Evolutionary conservation across 2,888 invertebrate species (phyloP), one percentile per base, ranked within the genome.

Genomic region (Brachypterus glaber): DNA sequence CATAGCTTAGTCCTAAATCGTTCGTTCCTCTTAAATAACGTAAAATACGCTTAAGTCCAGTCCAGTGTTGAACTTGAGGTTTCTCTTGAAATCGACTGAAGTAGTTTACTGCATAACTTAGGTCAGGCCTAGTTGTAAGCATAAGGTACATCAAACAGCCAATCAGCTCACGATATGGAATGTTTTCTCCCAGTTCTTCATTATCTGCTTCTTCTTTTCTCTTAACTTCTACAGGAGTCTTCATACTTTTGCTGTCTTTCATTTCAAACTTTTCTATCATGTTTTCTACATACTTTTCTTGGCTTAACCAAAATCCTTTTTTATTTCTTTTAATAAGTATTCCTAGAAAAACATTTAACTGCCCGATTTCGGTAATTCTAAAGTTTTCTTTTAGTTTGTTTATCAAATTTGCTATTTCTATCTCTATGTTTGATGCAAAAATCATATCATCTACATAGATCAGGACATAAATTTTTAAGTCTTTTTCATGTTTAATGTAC

Each of bases 311-410:
- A 3, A 55, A 13, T 35, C 38, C 45, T 8, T 46, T 30, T 7
- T 40, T 8, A 3, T 18, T 46, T 30, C 44, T 33, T 13, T 39
- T 27, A 29, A 56, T 49, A 5, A 46, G 48, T 4, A 54, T 54
- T 30, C 52, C 52, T 1, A 55, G 40, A 35, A 53, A 55, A 5
- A 31, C 40, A 14, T 44, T 37, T 7, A 45, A 41, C 31, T 47
- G 38, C 3, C 53, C 53, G 15, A 52, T 15, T 27, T 53, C 51
- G 38, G 47, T 52, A 41, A 53, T 53, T n/a, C 36, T 16, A 37
- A 54, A 56, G 36, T 39, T 14, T 24, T 12, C 14, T 11, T 21
- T 33, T 18, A 37, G 16, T 12, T 9, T n/a, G n/a, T 32, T 13
- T 31, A 17, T 37, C 2, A 30, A n/a, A 24, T 32, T 13, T 7